These are phyloP conservation scores for Chrysolina americana DNA, from an alignment of 2,888 invertebrate species.

Conservation along the genomic window DNA sequence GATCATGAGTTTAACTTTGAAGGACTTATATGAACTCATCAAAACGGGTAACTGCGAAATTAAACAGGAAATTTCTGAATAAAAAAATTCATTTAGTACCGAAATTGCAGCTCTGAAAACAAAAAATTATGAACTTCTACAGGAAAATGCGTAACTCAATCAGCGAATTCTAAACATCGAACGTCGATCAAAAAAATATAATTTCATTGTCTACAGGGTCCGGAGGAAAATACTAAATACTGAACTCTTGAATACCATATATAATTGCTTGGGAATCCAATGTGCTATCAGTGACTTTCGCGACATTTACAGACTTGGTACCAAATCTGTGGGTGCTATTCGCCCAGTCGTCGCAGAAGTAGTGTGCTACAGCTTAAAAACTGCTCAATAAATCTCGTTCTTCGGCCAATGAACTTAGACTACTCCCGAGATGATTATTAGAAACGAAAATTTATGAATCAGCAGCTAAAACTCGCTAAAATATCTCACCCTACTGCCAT, in stretches of 20 bases:
- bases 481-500: background rate
- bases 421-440: conserved; percentile 12
- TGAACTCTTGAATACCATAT: background rate
- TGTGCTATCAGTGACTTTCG: background rate
- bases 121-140: conserved; percentile 1
- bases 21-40: background rate
- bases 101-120: background rate
- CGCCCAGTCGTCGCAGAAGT: conserved; percentile 16
- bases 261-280: background rate
- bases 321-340: conserved; percentile 15
- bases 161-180: conserved; percentile 8
- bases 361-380: background rate
- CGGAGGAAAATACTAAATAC: background rate
- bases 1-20: background rate
- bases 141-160: background rate
- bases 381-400: conserved; percentile 4
- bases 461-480: conserved; percentile 6
- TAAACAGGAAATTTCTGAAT: background rate
- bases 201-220: conserved; percentile 4
- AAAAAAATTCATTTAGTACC: too few species aligned
- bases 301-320: background rate
- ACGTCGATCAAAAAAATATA: conserved; percentile 11
- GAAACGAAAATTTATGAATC: conserved; percentile 16
- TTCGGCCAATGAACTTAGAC: background rate
- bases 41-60: background rate